Percentiles rank a stretch among this genome's conserved stretches.
phyloP scores from a whole-genome alignment of 2,797 vertebrate genomes.

The Enteromius thamalakanensis region DNA sequence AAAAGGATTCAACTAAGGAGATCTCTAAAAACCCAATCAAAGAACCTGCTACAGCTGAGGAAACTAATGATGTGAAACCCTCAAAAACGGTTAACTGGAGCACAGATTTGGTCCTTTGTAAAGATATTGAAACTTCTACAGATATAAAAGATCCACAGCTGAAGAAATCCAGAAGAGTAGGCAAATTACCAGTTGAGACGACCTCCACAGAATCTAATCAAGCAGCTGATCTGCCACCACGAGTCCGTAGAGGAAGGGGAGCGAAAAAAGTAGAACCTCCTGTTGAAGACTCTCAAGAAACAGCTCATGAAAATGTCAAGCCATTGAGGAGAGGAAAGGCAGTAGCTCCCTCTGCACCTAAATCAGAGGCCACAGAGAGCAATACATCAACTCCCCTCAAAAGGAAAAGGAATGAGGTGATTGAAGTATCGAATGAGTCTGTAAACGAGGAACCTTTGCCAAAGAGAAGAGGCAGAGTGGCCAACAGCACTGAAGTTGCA shows the following conservation, averaged over 20 bases:
- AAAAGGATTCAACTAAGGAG: constrained; percentile 38
- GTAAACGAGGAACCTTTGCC: constrained; percentile 15
- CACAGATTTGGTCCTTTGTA: constrained; percentile 43
- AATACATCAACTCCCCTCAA: constrained; percentile 18
- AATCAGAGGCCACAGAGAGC: not conserved
- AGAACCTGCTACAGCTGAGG: not conserved
- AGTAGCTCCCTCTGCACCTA: not conserved
- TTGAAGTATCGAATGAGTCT: not conserved
- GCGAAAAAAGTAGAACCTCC: constrained; percentile 62
- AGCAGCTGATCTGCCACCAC: constrained; percentile 51
- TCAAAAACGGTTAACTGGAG: constrained; percentile 69
- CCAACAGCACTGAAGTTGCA: not conserved
- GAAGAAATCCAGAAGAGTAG: constrained; percentile 6
- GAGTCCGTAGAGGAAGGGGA: constrained; percentile 68
- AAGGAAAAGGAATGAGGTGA: constrained; percentile 52
- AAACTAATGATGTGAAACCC: constrained; percentile 4
- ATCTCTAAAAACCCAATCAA: not conserved
- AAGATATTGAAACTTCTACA: constrained; percentile 40
- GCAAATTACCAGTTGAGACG: not conserved
- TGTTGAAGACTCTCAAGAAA: constrained; percentile 14
- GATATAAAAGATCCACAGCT: constrained; percentile 15
- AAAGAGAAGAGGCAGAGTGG: constrained; percentile 48
- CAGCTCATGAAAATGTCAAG: not conserved
- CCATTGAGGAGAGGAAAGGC: constrained; percentile 46
- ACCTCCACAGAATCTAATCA: constrained; percentile 11